Evolutionary conservation across 1,140 invertebrate species (phyloP), one percentile per base, ranked within the genome.

Genomic region (Pinna nobilis): DNA sequence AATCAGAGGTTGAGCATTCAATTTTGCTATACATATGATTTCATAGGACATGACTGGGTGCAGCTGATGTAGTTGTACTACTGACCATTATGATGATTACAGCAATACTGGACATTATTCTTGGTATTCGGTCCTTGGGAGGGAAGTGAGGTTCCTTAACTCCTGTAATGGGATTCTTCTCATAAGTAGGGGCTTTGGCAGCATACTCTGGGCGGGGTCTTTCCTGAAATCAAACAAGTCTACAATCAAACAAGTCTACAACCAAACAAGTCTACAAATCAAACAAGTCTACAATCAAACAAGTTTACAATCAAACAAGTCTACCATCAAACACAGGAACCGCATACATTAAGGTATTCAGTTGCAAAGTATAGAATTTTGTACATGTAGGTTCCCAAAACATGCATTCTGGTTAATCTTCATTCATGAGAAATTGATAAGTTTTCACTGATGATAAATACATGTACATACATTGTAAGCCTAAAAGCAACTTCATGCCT

Each of bases 91-190:
- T 74, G 28, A 87, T 72, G 51, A 89, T 85, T 15, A 81, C 84
- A 23, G 81, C 86, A 66, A 88, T 81, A 7, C 88, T 87, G 71
- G 87, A 87, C 1, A 88, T 49, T 55, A 89, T 87, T 60, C 88
- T 80, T 9, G 85, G 85, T 11, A 88, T 20, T 37, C 86, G 66
- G 35, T 82, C 75, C 30, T 82, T 81, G 35, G 86, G 86, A 4
- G 92, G 91, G 76, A 93, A 93, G 68, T 89, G 89, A 4, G 92
- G 92, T 77, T 93, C 92, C 47, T 90, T 88, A 5, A 92, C 87
- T 4, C 91, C 84, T 7, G 88, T 89, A 18, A 89, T 87, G 9
- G 88, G 88, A 71, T 89, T 89, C 66, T 86, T 87, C 49, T 85
- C 86, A 50, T 82, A 82, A 23, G 78, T 79, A 13, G 86, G 82